Evolutionary conservation across 2,797 vertebrate genomes (phyloP).

Genomic region (Lacerta agilis): DNA sequence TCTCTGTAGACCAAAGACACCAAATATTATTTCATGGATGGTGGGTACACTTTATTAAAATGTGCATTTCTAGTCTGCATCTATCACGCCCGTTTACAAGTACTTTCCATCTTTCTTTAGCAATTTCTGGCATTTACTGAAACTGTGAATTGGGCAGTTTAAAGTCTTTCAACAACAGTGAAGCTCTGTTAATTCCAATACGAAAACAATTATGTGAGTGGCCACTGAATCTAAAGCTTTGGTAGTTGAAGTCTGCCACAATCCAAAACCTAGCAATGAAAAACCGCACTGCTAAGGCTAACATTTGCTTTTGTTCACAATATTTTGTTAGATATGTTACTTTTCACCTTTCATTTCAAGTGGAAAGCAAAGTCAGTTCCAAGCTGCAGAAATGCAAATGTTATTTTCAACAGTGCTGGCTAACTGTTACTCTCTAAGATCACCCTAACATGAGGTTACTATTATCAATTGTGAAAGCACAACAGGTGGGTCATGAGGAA

Average conservation of each 20-base stretch:
- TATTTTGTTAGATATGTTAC: constrained; percentile 68
- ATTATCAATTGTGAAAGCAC: constrained; percentile 84
- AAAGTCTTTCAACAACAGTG: background rate
- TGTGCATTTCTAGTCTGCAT: background rate
- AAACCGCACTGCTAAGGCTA: constrained; percentile 48
- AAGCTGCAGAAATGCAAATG: constrained; percentile 66
- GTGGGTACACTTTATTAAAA: background rate
- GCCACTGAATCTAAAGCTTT: constrained; percentile 34
- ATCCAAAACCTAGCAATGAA: constrained; percentile 52
- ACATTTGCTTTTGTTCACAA: constrained; percentile 65
- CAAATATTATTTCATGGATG: background rate
- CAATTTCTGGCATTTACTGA: background rate
- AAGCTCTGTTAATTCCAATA: background rate
- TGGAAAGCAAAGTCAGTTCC: constrained; percentile 55
- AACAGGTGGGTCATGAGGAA: constrained; percentile 91
- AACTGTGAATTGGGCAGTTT: background rate
- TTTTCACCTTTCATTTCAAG: constrained; percentile 66
- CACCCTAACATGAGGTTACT: constrained; percentile 81
- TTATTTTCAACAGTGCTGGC: constrained; percentile 72
- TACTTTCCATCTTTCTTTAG: background rate
- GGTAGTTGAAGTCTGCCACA: constrained; percentile 45
- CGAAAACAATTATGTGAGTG: background rate
- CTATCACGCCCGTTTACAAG: background rate
- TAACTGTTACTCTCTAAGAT: constrained; percentile 75
- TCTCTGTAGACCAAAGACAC: background rate